Conservation (phyloP, 2,113 vertebrate genomes). For the Otolemur garnettii region DNA sequence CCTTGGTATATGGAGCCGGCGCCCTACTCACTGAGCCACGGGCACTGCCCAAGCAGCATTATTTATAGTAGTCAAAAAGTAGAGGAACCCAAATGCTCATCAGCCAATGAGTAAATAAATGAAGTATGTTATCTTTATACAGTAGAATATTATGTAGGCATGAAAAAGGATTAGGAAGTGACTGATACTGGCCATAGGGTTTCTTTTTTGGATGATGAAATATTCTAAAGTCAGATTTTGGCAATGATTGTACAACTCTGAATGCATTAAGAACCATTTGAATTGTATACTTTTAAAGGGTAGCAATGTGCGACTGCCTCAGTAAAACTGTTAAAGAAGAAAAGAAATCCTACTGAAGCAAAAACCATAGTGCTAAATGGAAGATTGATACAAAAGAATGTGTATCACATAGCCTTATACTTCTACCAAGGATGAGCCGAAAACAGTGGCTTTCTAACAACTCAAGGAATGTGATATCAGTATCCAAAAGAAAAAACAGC, state of each 20-base stretch:
- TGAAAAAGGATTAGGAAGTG: not conserved
- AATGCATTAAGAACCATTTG: not conserved
- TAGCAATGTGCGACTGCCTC: constrained; percentile 1
- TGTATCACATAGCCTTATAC: not conserved
- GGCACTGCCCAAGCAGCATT: not conserved
- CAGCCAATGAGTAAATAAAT: not conserved
- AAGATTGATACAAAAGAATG: not conserved
- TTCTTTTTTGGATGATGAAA: not conserved
- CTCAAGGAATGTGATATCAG: not conserved
- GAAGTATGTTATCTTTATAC: not conserved
- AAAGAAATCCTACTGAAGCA: not conserved
- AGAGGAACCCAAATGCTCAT: not conserved
- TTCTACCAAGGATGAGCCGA: not conserved
- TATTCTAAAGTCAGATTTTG: not conserved
- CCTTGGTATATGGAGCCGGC: no score
- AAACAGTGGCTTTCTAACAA: not conserved
- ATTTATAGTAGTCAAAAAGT: not conserved
- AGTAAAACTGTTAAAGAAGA: not conserved
- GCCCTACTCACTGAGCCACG: no score
- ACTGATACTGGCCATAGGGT: not conserved
- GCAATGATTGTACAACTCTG: not conserved
- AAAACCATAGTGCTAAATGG: not conserved
- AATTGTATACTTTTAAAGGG: not conserved
- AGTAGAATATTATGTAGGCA: not conserved
- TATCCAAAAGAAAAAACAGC: not conserved